Evolutionary conservation across 2,888 invertebrate genomes (phyloP), one percentile per base, ranked within the genome.

Genomic region (Kuschelorhynchus macadamiae): DNA sequence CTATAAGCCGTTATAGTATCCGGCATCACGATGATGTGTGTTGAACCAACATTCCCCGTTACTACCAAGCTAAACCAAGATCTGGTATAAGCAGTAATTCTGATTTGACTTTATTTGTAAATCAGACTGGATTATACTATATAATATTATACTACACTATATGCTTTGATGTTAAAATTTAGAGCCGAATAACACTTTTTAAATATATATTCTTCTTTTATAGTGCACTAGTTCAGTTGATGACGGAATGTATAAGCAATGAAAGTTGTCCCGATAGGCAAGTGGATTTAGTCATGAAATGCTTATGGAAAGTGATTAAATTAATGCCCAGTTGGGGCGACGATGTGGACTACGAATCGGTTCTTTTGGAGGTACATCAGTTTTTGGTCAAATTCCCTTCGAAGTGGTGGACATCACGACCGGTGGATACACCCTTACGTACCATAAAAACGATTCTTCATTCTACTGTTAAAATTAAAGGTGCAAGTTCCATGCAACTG

Each of bases 401-500:
- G 67, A 86, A 88, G 55, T 92, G 93, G 86, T 97, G 97, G 96
- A 94, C 93, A 90, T 89, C 76, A 4, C 90, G 92, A 74, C 88
- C 91, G 0, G 88, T 89, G 17, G 97, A 97, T 80, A 94, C 94
- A n/a, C 97, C 96, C 0, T 85, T 93, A 76, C 88, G 93, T 79
- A 98, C 98, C 11, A 91, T 98, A 50, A 97, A 97, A 85, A 98
- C 98, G 0, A 89, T 98, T 73, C 88, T 98, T 59, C 96, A 97
- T 83, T 92, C 95, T 57, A 90, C 96, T 86, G 94, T 94, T 63
- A 94, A 95, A 84, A 90, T 93, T 74, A 94, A 95, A 81, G 96
- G 96, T 2, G 89, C 90, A 61, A 89, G 91, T 56, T 92, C 96
- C 74, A 88, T 94, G 74, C 89, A 89, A 77, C 92, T 96, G 81